A percentile compares a stretch with the other conserved stretches of the same genome.
These are phyloP conservation scores for Tyto alba DNA, from an alignment of 2,113 vertebrate species.

Conservation along the genomic window DNA sequence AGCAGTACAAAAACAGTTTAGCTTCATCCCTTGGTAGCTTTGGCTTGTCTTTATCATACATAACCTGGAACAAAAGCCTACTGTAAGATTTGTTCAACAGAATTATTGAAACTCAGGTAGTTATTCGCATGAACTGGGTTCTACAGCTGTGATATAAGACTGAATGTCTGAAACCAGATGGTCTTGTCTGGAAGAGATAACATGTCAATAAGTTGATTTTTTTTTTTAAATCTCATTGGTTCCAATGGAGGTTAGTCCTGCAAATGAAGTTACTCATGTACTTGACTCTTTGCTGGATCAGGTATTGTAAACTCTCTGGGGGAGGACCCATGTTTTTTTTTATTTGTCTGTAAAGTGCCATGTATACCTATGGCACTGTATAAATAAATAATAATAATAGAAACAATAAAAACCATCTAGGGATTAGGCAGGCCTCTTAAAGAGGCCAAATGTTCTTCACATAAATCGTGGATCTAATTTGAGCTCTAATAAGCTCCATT, in stretches of 20 bases:
- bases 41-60: not conserved
- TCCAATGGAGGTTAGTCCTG: not conserved
- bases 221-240: not conserved
- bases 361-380: slow-evolving; percentile 43
- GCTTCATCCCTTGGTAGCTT: not conserved
- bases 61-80: not conserved
- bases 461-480: slow-evolving; percentile 64
- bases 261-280: not conserved
- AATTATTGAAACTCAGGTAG: not conserved
- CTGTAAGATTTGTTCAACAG: not conserved
- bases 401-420: slow-evolving; percentile 59
- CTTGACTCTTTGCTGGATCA: not conserved
- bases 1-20: not conserved
- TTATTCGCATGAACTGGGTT: not conserved
- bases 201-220: not conserved
- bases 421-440: slow-evolving; percentile 57
- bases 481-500: slow-evolving; percentile 65
- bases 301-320: slow-evolving; percentile 35
- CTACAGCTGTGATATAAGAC: not conserved
- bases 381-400: slow-evolving; percentile 64
- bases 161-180: not conserved
- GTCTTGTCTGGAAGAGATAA: not conserved
- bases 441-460: slow-evolving; percentile 53
- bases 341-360: slow-evolving; percentile 62
- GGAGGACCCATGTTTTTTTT: slow-evolving; percentile 22